phyloP scores from a whole-genome alignment of 2,797 vertebrate species.

The Coregonus ussuriensis region DNA sequence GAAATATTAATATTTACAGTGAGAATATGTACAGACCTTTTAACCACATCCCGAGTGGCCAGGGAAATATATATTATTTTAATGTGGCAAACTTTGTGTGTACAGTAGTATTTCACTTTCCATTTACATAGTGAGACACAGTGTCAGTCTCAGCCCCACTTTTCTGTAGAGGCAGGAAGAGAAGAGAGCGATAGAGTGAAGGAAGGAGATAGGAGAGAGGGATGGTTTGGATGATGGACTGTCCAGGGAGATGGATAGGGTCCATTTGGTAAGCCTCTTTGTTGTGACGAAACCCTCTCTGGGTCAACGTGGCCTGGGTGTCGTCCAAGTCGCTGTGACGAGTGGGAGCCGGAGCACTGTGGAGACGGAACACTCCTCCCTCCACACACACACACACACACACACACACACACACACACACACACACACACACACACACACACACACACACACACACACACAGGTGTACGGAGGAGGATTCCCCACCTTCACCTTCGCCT shows the following conservation, averaged over 20 bases:
- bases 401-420: too few species aligned
- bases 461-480: conserved; percentile 46
- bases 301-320: conserved; percentile 70
- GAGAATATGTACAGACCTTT: too few species aligned
- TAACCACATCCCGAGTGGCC: neutral
- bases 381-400: too few species aligned
- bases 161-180: conserved; percentile 8
- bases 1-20: too few species aligned
- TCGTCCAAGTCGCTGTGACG: conserved; percentile 58
- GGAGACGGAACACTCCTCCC: conserved; percentile 53
- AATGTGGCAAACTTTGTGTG: neutral
- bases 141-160: neutral
- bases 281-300: conserved; percentile 5
- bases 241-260: conserved; percentile 54
- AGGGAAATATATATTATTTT: too few species aligned
- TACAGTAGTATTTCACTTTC: too few species aligned
- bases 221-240: conserved; percentile 37
- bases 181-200: conserved; percentile 9
- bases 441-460: neutral
- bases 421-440: too few species aligned
- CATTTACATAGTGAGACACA: too few species aligned
- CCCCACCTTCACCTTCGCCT: conserved; percentile 36
- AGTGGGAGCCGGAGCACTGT: conserved; percentile 42
- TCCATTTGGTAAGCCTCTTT: conserved; percentile 42
- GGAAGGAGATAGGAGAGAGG: neutral